Conservation (phyloP, 2,113 vertebrate genomes). For the Cervus canadensis region DNA sequence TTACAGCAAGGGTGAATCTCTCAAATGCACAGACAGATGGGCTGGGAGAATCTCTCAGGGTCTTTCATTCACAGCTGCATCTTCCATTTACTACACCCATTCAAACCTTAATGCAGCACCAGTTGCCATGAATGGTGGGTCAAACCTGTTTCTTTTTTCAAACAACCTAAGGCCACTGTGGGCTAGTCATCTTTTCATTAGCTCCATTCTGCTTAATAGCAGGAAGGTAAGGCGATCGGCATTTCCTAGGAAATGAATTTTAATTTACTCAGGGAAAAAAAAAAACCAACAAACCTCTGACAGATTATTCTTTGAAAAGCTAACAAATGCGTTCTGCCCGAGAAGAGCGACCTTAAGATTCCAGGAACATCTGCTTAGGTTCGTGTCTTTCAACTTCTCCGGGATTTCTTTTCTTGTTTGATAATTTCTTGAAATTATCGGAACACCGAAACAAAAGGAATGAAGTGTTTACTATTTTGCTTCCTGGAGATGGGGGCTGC, state of each 20-base stretch:
- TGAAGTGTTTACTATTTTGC: slow-evolving; percentile 74
- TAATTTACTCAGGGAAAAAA: slow-evolving; percentile 62
- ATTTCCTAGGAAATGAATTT: slow-evolving; percentile 74
- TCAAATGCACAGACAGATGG: not conserved
- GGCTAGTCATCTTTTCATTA: slow-evolving; percentile 67
- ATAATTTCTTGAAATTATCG: slow-evolving; percentile 73
- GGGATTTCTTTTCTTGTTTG: slow-evolving; percentile 70
- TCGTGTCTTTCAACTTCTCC: slow-evolving; percentile 73
- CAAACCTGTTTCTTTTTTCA: not conserved
- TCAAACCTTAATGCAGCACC: not conserved
- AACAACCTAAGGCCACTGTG: not conserved
- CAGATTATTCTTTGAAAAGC: slow-evolving; percentile 73
- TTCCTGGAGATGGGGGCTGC: slow-evolving; percentile 74
- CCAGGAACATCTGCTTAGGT: slow-evolving; percentile 75
- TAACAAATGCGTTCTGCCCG: slow-evolving; percentile 66
- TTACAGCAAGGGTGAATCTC: not conserved
- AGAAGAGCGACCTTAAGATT: slow-evolving; percentile 71
- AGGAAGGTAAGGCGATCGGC: slow-evolving; percentile 69
- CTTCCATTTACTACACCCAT: not conserved
- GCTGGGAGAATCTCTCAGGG: not conserved
- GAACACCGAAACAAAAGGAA: slow-evolving; percentile 73
- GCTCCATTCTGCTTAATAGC: slow-evolving; percentile 64
- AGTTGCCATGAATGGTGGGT: slow-evolving; percentile 31
- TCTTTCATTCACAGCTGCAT: slow-evolving; percentile 34
- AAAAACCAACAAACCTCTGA: slow-evolving; percentile 7